These are phyloP conservation scores for Rhinichthys osculus DNA, from an alignment of 2,797 vertebrate genomes.

Conservation along the genomic window DNA sequence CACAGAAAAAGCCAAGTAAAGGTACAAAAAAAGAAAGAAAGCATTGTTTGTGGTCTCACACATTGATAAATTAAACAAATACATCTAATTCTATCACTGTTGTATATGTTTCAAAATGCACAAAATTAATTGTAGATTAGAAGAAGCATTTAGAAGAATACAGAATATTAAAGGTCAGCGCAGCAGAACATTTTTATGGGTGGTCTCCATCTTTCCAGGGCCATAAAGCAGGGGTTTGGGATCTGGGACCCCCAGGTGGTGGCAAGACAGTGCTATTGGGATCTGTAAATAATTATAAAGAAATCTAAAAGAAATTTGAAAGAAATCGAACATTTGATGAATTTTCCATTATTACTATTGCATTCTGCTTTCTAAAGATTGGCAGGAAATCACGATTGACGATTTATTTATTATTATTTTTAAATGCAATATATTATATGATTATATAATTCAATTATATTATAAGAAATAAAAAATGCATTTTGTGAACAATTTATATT, in stretches of 20 bases:
- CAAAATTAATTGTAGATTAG: background rate
- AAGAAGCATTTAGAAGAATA: background rate
- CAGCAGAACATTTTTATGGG: background rate
- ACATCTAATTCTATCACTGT: background rate
- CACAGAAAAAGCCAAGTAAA: slow-evolving; percentile 22
- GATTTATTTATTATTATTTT: no score
- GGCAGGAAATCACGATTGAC: background rate
- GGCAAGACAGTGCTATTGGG: background rate
- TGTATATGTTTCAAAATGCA: background rate
- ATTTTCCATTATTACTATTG: background rate
- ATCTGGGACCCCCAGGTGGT: background rate
- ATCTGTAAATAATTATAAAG: background rate
- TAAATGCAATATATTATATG: background rate
- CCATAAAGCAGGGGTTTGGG: background rate
- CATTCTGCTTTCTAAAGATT: background rate
- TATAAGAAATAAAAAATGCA: background rate
- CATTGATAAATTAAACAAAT: background rate
- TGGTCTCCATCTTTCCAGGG: background rate
- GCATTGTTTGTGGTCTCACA: background rate
- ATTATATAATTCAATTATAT: background rate
- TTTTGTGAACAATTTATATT: background rate
- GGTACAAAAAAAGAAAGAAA: background rate
- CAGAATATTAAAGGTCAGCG: background rate
- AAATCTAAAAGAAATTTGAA: background rate
- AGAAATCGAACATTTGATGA: background rate